Percentiles rank a stretch among this genome's conserved stretches.
phyloP scores from a whole-genome alignment of 1,140 invertebrate species.

The Saccostrea echinata region DNA sequence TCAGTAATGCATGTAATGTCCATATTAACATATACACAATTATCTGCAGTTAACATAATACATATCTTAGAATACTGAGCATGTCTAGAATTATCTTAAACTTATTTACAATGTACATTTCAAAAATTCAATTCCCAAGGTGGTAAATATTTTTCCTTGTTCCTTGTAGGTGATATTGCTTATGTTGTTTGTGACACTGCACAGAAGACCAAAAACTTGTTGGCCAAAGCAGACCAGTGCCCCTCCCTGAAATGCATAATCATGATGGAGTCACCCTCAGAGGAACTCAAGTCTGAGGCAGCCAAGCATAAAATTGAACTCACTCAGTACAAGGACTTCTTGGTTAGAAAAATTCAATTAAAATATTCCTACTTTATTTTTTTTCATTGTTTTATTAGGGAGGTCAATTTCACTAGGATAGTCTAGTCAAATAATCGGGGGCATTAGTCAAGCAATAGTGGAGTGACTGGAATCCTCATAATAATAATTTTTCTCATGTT shows the following conservation, averaged over 20 bases:
- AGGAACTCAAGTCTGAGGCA: conserved; percentile 49
- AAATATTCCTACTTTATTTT: neutral
- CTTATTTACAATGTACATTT: no score
- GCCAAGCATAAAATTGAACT: conserved; percentile 56
- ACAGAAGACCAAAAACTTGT: conserved; percentile 86
- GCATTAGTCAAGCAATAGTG: no score
- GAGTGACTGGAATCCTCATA: no score
- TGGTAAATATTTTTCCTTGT: neutral
- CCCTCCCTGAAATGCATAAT: conserved; percentile 63
- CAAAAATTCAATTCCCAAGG: no score
- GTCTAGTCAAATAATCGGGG: no score
- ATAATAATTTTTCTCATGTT: no score
- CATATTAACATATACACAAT: no score
- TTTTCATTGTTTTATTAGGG: neutral
- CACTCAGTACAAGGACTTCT: conserved; percentile 56
- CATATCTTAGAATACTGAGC: no score
- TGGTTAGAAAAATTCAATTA: conserved; percentile 55
- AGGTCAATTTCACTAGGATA: no score
- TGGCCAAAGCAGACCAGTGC: conserved; percentile 85
- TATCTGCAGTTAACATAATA: no score
- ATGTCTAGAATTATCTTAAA: no score
- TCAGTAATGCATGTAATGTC: no score
- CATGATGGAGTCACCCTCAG: conserved; percentile 56
- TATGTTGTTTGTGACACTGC: conserved; percentile 93
- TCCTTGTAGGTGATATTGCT: conserved; percentile 63